Conservation (phyloP, 2,888 invertebrate species). For the Autographa pulchrina region DNA sequence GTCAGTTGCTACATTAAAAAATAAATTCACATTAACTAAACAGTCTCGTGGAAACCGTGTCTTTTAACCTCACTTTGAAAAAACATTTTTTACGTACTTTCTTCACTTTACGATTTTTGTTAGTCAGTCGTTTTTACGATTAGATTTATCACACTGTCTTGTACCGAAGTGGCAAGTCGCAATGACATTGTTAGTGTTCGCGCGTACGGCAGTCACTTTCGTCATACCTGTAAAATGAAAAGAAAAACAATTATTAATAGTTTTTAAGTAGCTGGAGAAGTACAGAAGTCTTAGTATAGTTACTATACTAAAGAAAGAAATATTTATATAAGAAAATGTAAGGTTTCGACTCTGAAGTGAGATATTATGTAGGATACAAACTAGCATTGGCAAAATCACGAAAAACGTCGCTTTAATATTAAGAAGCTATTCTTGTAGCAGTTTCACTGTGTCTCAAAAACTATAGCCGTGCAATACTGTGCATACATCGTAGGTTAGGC, state of each 20-base stretch:
- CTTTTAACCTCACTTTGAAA: conserved; percentile 40
- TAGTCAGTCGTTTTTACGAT: conserved; percentile 40
- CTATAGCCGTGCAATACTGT: too few relatives aligned
- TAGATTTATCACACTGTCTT: conserved; percentile 42
- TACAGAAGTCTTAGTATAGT: not conserved
- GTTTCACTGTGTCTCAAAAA: too few relatives aligned
- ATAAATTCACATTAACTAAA: conserved; percentile 34
- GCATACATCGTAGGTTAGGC: too few relatives aligned
- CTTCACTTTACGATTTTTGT: conserved; percentile 20
- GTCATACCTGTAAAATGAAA: conserved; percentile 26
- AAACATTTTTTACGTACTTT: conserved; percentile 32
- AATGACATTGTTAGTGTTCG: conserved; percentile 39
- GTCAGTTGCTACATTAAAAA: conserved; percentile 20
- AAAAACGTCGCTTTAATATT: too few relatives aligned
- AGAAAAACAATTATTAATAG: not conserved
- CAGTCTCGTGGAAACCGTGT: conserved; percentile 38
- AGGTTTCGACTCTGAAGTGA: too few relatives aligned
- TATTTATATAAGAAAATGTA: too few relatives aligned
- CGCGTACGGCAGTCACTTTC: conserved; percentile 17
- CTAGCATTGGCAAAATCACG: too few relatives aligned
- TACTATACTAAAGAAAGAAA: too few relatives aligned
- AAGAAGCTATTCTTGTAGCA: too few relatives aligned
- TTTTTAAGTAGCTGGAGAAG: not conserved
- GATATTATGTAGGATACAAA: too few relatives aligned
- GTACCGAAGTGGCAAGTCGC: conserved; percentile 40